Evolutionary conservation across 2,888 invertebrate genomes (phyloP), one percentile per base, ranked within the genome.

Genomic region (Mechanitis messenoides): DNA sequence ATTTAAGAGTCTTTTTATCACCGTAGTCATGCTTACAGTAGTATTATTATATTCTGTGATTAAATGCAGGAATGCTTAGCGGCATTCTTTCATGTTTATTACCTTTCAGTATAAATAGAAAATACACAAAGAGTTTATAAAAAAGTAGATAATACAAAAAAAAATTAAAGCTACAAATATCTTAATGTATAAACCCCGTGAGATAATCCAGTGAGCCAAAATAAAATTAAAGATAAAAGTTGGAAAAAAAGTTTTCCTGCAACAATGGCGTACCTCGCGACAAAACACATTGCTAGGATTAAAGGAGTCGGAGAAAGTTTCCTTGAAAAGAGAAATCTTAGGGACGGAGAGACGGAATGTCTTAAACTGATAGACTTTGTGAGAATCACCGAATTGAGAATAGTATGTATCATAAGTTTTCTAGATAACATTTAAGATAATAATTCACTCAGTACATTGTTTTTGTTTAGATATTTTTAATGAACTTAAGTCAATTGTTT

Each of bases 251-350:
- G 77, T 83, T 81, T 72, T 71, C 71, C 66, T 74, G 80, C 81
- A 83, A 87, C 86, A 89, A 85, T 84, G 83, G 78, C 76, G 75
- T 73, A 72, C 75, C 73, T 75, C 74, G 79, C 83, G 85, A 85
- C 85, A 85, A 86, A 87, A 89, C 87, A 88, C 86, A 88, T 87
- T 84, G 85, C 80, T 79, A 72, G 82, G 78, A 82, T 81, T 81
- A 83, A 80, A 81, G 74, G 75, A 82, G 78, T 77, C 74, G 73
- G 66, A 69, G 68, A 76, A 77, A 74, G 71, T 76, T 76, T 71
- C 67, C 71, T 67, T 71, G 31, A 31, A 50, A 31, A 31, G 50
- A 50, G 50, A 11, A 50, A 50, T 71, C 63, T 59, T 66, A 61
- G 63, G 69, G 69, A 70, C 71, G 70, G 69, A 74, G 71, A 74